Base-by-base conservation (phyloP, 1,140 invertebrate genomes). In the Pollicipes pollicipes region DNA sequence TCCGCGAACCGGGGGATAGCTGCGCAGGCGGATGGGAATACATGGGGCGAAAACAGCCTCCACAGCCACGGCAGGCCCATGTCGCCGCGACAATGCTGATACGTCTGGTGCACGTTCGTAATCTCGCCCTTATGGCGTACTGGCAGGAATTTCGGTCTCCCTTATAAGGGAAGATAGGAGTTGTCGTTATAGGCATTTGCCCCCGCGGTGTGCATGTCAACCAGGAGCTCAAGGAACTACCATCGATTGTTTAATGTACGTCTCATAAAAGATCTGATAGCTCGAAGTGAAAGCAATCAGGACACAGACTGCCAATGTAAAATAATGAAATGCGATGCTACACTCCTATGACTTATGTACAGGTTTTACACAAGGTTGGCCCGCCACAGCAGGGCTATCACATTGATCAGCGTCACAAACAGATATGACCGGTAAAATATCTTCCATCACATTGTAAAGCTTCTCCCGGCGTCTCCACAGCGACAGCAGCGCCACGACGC, bases 381-480 rank as follows among this genome's bases (percentile, higher is more conserved):
- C 45, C 45, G 45, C 45, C 45, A 21, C 2, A 21, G 45, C 45
- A 58, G 17, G 45, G 45, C 45, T 58, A 58, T 58, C 45, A 58
- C 45, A 58, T 21, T 58, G 45, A 58, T 58, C 45, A n/a, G 45
- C 45, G 45, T 58, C 45, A 58, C 45, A 58, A 58, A 21, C 45
- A 58, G 45, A 58, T 58, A 58, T 58, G 45, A 58, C 45, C 45
- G 45, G 45, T 58, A 58, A 58, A 58, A 58, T 58, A 58, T 58
- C 45, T 58, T 58, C 45, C 45, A 58, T 58, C 45, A 58, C 45
- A 58, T 58, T 58, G 45, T 58, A 58, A 58, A 58, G 45, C 45
- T 58, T 58, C 45, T 58, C 45, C 45, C 45, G 45, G 45, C 21
- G 45, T 58, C 45, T 58, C 45, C 45, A 21, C 45, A 58, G 45